Percentiles rank a stretch among this genome's conserved stretches.
These are phyloP conservation scores for Ctenoplectra terminalis DNA, from an alignment of 1,140 invertebrate species.

Conservation along the genomic window DNA sequence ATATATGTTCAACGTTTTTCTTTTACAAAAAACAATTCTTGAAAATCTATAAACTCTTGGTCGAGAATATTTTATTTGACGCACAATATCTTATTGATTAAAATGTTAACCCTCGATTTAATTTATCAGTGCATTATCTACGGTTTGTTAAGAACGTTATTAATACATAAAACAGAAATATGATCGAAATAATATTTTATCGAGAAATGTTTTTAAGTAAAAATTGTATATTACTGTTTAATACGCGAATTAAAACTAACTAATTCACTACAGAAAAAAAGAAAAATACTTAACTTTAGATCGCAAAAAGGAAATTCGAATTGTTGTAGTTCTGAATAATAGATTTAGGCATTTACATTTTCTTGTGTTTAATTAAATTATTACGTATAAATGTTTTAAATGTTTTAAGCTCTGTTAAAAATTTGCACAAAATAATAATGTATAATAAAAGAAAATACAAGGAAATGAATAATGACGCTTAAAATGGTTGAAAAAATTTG, in stretches of 20 bases:
- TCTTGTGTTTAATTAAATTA: too few relatives aligned
- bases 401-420: not conserved
- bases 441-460: not conserved
- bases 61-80: too few relatives aligned
- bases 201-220: too few relatives aligned
- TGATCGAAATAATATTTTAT: not conserved
- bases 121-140: too few relatives aligned
- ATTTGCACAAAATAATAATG: not conserved
- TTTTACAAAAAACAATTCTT: too few relatives aligned
- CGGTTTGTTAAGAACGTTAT: not conserved
- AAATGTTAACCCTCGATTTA: not conserved
- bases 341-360: not conserved
- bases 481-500: not conserved
- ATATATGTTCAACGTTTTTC: not conserved
- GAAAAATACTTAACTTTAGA: not conserved
- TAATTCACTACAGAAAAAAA: not conserved
- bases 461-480: not conserved
- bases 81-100: slow-evolving; percentile 5
- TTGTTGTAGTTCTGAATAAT: not conserved
- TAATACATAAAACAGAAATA: not conserved
- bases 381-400: too few relatives aligned
- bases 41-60: too few relatives aligned
- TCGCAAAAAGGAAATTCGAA: not conserved
- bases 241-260: not conserved
- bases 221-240: not conserved